A percentile compares a stretch with the other conserved stretches of the same genome.
Evolutionary conservation across 37 sponge, comb jelly and placozoan genomes (phyloP).

Genomic region (Spongilla lacustris): DNA sequence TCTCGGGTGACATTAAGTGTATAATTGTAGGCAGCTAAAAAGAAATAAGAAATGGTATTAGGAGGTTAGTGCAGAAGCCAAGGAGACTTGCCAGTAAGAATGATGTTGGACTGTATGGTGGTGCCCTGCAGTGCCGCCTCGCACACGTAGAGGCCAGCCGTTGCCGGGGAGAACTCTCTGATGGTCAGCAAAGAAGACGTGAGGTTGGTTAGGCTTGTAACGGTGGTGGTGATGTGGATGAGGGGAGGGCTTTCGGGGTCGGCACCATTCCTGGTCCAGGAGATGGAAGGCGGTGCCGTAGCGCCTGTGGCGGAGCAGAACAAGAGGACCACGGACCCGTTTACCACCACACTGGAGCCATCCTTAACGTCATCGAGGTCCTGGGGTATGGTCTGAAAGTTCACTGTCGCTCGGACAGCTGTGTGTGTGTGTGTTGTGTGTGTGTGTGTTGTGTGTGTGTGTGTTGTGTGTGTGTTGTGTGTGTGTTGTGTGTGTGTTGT

Average conservation of each 20-base stretch:
- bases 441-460: too few species aligned
- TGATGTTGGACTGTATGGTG: conserved; percentile 7
- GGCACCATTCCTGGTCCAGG: conserved; percentile 31
- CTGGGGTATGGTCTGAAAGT: conserved; percentile 7
- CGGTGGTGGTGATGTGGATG: conserved; percentile 21
- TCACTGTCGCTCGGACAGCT: conserved; percentile 16
- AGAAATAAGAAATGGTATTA: background rate
- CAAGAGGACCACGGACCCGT: conserved; percentile 40
- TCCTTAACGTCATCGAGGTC: background rate
- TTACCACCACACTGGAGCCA: background rate
- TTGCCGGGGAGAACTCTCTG: conserved; percentile 9
- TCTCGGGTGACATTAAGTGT: background rate
- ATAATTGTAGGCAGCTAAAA: background rate
- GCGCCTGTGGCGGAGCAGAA: conserved; percentile 19
- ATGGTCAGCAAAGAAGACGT: conserved; percentile 24
- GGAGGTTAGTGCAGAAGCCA: background rate
- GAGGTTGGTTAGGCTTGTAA: background rate
- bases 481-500: too few species aligned
- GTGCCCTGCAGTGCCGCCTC: conserved; percentile 5
- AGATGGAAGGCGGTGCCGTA: conserved; percentile 6
- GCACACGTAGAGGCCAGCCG: conserved; percentile 40
- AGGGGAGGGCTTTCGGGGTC: conserved; percentile 24
- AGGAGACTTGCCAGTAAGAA: background rate
- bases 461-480: too few species aligned
- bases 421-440: too few species aligned